These are phyloP conservation scores for Drosophila picticornis DNA, from an alignment of 2,888 invertebrate genomes.

Conservation along the genomic window DNA sequence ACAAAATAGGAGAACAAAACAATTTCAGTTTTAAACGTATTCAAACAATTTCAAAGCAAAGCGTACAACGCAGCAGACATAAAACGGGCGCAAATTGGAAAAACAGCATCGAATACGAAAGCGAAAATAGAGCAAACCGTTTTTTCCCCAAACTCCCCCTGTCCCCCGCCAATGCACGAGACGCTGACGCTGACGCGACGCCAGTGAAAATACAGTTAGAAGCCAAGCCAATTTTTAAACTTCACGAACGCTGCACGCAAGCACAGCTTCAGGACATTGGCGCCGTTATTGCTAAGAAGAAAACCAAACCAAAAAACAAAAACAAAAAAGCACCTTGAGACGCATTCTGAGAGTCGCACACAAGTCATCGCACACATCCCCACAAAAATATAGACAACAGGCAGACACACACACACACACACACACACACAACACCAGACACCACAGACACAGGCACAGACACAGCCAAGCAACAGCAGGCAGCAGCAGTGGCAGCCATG, in stretches of 20 bases:
- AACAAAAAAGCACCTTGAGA: constrained; percentile 54
- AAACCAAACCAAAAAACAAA: background rate
- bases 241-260: background rate
- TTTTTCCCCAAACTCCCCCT: constrained; percentile 28
- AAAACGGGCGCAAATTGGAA: constrained; percentile 49
- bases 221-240: constrained; percentile 13
- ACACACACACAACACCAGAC: background rate
- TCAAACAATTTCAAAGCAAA: constrained; percentile 33
- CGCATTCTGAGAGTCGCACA: constrained; percentile 15
- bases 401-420: constrained; percentile 6
- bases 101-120: constrained; percentile 46
- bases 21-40: constrained; percentile 34
- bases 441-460: constrained; percentile 16
- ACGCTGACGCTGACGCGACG: constrained; percentile 38
- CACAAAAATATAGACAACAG: constrained; percentile 10
- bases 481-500: constrained; percentile 47
- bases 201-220: constrained; percentile 49
- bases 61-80: constrained; percentile 4
- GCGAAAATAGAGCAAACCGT: constrained; percentile 43
- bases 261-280: constrained; percentile 36
- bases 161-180: constrained; percentile 30
- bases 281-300: constrained; percentile 16
- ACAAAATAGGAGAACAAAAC: constrained; percentile 39
- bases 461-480: constrained; percentile 31
- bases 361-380: constrained; percentile 3